Conservation (phyloP, 2,888 invertebrate species). For the Nowickia ferox region DNA sequence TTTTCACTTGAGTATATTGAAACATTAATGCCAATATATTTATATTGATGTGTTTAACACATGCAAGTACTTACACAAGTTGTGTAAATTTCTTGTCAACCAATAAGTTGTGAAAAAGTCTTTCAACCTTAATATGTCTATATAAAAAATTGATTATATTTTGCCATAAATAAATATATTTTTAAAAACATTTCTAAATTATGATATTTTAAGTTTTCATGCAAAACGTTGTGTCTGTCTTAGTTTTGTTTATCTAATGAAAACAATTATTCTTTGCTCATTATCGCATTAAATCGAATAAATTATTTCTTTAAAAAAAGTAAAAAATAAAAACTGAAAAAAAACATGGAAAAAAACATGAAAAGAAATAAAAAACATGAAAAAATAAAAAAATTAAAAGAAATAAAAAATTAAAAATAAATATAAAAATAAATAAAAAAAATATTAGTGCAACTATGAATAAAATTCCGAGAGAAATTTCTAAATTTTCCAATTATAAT, state of each 20-base stretch:
- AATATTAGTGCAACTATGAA: no score
- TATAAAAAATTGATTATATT: neutral
- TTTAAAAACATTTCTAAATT: neutral
- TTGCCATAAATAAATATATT: neutral
- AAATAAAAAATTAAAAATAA: neutral
- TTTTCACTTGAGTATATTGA: neutral
- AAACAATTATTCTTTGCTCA: constrained; percentile 24
- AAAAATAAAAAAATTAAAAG: no score
- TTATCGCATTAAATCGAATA: constrained; percentile 14
- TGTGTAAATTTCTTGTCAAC: neutral
- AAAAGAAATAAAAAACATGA: no score
- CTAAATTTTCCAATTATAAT: no score
- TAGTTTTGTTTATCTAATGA: constrained; percentile 6
- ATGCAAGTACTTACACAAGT: neutral
- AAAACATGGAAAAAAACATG: no score
- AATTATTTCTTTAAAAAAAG: constrained; percentile 6
- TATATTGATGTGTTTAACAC: neutral
- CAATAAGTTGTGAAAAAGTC: neutral
- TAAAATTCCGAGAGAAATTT: no score
- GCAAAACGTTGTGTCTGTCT: neutral
- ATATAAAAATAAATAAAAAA: neutral
- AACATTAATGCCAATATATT: neutral
- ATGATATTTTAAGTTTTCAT: neutral
- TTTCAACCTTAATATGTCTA: neutral
- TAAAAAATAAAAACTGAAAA: neutral